phyloP scores from a whole-genome alignment of 2,113 vertebrate genomes.

The Pedetes capensis region DNA sequence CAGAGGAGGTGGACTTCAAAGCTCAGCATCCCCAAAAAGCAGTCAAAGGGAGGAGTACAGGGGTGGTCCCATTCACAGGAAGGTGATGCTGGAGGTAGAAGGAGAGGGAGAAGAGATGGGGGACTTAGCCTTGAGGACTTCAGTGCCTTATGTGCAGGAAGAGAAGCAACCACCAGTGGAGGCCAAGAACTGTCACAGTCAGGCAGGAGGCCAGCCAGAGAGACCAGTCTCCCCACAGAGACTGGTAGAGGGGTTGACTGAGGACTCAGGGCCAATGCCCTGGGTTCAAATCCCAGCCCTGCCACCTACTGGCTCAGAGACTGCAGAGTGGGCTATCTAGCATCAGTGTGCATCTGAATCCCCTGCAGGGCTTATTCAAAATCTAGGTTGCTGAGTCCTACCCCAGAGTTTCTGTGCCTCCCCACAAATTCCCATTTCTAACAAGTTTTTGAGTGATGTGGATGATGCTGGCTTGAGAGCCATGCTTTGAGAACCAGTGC shows the following conservation, averaged over 20 bases:
- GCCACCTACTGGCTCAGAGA: background rate
- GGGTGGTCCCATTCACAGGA: background rate
- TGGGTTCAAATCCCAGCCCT: background rate
- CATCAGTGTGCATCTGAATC: background rate
- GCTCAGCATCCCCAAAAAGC: background rate
- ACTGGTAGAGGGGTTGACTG: accelerated
- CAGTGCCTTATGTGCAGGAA: background rate
- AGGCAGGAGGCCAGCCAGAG: background rate
- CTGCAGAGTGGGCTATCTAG: background rate
- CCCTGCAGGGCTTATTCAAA: background rate
- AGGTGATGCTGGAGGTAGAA: background rate
- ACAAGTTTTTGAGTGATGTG: background rate
- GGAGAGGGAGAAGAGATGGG: background rate
- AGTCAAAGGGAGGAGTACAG: background rate
- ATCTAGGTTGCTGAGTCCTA: background rate
- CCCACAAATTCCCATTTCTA: background rate
- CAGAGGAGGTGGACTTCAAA: background rate
- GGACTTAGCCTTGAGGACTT: background rate
- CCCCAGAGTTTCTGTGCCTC: background rate
- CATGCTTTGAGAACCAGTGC: background rate
- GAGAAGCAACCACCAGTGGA: background rate
- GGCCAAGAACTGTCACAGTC: background rate
- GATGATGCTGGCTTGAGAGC: too few relatives aligned
- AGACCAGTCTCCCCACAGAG: background rate
- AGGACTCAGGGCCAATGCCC: background rate